Evolutionary conservation across 2,888 invertebrate species (phyloP), one percentile per base, ranked within the genome.

Genomic region (Ethmia dodecea): DNA sequence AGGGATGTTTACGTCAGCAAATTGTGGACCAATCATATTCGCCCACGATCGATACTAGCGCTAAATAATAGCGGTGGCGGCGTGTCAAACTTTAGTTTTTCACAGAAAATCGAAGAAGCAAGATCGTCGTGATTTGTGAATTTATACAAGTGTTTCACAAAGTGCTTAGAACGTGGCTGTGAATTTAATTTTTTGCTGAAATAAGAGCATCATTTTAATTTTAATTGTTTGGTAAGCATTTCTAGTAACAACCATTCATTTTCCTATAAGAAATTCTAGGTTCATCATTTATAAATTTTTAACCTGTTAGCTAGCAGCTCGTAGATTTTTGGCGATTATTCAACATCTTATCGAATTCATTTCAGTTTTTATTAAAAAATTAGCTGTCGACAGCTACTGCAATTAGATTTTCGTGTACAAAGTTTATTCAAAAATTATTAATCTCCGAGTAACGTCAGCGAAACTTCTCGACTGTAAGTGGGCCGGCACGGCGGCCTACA

Each of bases 1-100:
- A 49, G 33, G 59, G 63, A 52, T 22, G 34, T 52, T 57, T 52
- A 83, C 83, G 84, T 86, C 88, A 89, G 74, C 71, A 47, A 40
- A 40, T 46, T 45, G 47, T 47, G 40, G 41, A 58, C 90, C 89
- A 91, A 91, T 89, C 65, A 55, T 6, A 54, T 57, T 55, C 31
- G 60, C 68, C 76, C 92, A 92, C 92, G 92, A 89, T 86, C 77
- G 69, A 72, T 70, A 73, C 72, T 73, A 84, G 84, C 83, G 84
- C 86, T 88, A 86, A 80, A 86, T 86, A 87, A 74, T 76, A 72
- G 65, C 73, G 60, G 68, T 62, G 76, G 71, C 69, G 47, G 78
- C 79, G 74, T 70, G 70, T 57, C 56, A 63, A 70, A 79, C 67
- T 69, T 80, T 72, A 84, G 83, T 84, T 75, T 68, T 67, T 65